Conservation (phyloP, 2,888 invertebrate species). For the Lasioglossum vierecki region DNA sequence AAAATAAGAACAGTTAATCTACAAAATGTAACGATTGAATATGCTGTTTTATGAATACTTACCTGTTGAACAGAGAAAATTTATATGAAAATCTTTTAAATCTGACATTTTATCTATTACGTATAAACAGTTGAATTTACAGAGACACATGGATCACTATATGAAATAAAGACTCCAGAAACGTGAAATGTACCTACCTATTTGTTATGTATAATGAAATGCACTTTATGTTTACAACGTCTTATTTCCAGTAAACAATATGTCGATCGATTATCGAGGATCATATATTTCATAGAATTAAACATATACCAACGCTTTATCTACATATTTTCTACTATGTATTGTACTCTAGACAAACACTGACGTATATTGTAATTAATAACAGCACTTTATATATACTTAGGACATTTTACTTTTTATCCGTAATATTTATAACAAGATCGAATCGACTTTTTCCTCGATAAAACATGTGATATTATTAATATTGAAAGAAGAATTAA, state of each 20-base stretch:
- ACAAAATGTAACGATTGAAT: background rate
- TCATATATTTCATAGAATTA: background rate
- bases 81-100: background rate
- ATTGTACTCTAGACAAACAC: conserved; percentile 1
- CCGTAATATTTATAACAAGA: background rate
- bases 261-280: background rate
- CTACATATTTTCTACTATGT: background rate
- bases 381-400: background rate
- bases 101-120: background rate
- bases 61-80: conserved; percentile 12
- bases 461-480: background rate
- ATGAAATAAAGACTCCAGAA: background rate
- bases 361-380: background rate
- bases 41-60: conserved; percentile 23
- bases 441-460: background rate
- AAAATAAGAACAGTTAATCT: conserved; percentile 4
- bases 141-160: background rate
- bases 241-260: background rate
- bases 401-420: background rate
- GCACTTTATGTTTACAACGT: background rate
- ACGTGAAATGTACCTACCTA: conserved; percentile 38
- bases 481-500: background rate
- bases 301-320: background rate
- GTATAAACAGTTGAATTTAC: background rate
- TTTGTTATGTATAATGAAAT: conserved; percentile 1